Base-by-base conservation (phyloP, 1,140 invertebrate genomes). In the Heliconius nattereri region DNA sequence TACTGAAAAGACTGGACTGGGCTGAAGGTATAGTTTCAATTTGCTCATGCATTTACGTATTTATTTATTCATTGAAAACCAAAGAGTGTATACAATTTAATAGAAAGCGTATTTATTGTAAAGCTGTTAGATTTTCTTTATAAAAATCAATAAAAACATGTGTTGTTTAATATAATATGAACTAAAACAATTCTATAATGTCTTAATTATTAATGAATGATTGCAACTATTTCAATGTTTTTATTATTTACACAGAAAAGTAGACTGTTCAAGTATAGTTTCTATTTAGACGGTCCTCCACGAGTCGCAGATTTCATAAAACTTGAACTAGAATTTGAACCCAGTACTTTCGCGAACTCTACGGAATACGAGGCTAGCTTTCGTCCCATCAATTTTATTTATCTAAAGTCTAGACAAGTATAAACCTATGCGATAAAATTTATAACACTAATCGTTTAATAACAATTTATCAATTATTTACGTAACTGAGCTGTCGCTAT, bases 361-460 rank as follows among this genome's bases (percentile, higher is more conserved):
- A 20, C 9, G 13, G 2, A 52, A 35, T 54, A 74, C 23, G 26
- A 74, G 23, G 3, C 60, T 26, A 1, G 60, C 60, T 29, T 29
- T 29, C 60, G 60, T 26, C 60, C 29, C 23, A 66, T 66, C 23
- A 66, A 66, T 66, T 66, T 66, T 13, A 66, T 29, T 66, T 66
- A 66, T 66, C 60, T 66, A 2, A 66, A 66, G 60, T 66, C 60
- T 66, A 66, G 60, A 66, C 60, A 66, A 66, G 60, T 66, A 5
- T 66, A 66, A 29, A 29, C 23, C 60, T 66, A 26, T 29, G 23
- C 9, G 9, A 66, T 66, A 66, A 26, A 60, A 29, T 29, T 11
- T 26, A 66, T 66, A 16, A 29, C 60, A 66, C 26, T 66, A 66
- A 66, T 66, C 60, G 23, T 66, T 29, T 26, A 66, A 66, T 66